Percentiles rank a stretch among this genome's conserved stretches.
Evolutionary conservation across 2,113 vertebrate species (phyloP).

Genomic region (Puntigrus tetrazona): DNA sequence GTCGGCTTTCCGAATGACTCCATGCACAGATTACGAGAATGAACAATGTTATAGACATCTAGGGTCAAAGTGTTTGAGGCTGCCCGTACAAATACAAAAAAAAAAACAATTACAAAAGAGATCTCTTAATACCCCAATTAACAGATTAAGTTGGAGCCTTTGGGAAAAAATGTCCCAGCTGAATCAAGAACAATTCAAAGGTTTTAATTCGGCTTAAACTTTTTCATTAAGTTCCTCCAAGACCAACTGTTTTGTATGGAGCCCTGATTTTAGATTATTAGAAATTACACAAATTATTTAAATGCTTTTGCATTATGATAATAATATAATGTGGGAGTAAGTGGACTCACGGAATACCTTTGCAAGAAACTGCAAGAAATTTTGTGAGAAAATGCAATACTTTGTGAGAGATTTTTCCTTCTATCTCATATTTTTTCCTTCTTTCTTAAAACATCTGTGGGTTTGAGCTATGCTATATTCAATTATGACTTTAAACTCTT

Average conservation of each 20-base stretch:
- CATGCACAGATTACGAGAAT: background rate
- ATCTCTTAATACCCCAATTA: background rate
- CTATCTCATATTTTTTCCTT: background rate
- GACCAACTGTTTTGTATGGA: background rate
- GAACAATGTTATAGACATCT: background rate
- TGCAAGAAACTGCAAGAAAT: background rate
- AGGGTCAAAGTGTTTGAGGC: background rate
- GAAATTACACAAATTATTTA: background rate
- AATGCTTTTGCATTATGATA: background rate
- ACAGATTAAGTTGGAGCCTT: background rate
- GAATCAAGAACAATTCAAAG: background rate
- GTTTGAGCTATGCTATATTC: background rate
- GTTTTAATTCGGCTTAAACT: background rate
- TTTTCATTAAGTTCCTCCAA: background rate
- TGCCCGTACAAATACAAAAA: slow-evolving; percentile 27
- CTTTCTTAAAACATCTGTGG: background rate
- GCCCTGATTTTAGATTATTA: background rate
- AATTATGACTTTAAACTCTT: background rate
- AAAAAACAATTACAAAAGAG: background rate
- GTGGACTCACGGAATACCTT: background rate
- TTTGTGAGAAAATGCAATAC: too few relatives aligned
- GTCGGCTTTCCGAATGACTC: background rate
- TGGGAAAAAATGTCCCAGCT: too few relatives aligned
- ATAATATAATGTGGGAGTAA: background rate
- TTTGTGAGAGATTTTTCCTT: too few relatives aligned